Percentiles rank a stretch among this genome's conserved stretches.
phyloP scores from a whole-genome alignment of 1,140 invertebrate species.

The Zaprionus inermis region DNA sequence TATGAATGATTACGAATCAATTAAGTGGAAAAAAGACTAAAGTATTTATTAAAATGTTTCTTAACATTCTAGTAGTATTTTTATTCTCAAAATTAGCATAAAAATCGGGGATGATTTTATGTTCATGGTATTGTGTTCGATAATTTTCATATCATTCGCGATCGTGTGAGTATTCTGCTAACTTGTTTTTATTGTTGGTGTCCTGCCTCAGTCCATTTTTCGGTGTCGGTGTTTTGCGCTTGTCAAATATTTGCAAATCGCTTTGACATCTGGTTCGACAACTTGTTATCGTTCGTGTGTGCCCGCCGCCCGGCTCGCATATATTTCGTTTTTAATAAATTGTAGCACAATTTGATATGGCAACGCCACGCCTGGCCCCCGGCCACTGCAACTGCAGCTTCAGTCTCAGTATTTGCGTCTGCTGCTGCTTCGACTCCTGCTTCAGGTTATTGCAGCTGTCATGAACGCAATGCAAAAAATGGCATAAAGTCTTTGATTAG shows the following conservation, averaged over 20 bases:
- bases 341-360: conserved; percentile 81
- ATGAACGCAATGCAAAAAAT: conserved; percentile 69
- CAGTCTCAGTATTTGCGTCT: neutral
- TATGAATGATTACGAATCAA: conserved; percentile 23
- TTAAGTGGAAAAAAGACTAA: neutral
- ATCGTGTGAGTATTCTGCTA: conserved; percentile 4
- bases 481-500: conserved; percentile 78
- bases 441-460: conserved; percentile 69
- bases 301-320: conserved; percentile 53
- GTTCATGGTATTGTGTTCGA: no score
- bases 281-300: conserved; percentile 73
- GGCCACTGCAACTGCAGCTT: conserved; percentile 11
- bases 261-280: conserved; percentile 82
- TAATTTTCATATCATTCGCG: neutral
- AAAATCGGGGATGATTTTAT: no score
- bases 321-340: conserved; percentile 83
- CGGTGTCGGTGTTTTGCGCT: conserved; percentile 69
- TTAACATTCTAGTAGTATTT: no score
- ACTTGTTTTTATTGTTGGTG: conserved; percentile 12
- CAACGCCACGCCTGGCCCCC: conserved; percentile 54
- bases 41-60: no score
- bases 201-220: conserved; percentile 39
- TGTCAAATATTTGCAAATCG: conserved; percentile 83
- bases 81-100: no score
- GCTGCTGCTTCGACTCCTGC: conserved; percentile 1